These are phyloP conservation scores for Drosophila pallidifrons DNA, from an alignment of 1,140 invertebrate genomes.

Conservation along the genomic window DNA sequence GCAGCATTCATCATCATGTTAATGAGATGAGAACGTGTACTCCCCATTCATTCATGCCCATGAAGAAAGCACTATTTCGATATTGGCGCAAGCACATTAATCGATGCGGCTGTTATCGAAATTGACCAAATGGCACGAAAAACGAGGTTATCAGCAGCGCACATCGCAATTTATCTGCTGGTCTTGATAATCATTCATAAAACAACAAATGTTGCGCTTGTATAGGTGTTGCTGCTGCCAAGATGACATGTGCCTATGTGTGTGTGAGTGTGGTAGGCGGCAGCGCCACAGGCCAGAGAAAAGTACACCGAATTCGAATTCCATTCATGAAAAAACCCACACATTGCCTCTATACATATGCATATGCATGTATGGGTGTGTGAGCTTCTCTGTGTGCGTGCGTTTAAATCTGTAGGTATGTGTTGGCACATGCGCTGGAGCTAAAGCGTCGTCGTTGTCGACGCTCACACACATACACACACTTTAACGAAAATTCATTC, in stretches of 20 bases:
- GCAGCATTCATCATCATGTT: conserved; percentile 8
- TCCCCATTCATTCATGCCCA: background rate
- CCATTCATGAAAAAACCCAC: conserved; percentile 84
- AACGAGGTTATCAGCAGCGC: conserved; percentile 50
- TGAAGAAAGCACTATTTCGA: conserved; percentile 18
- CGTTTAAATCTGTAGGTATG: conserved; percentile 25
- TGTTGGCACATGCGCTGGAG: conserved; percentile 68
- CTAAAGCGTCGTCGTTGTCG: conserved; percentile 60
- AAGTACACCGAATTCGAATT: conserved; percentile 82
- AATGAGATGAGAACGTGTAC: background rate
- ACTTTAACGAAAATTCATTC: conserved; percentile 71
- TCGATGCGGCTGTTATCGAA: conserved; percentile 47
- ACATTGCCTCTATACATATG: conserved; percentile 67
- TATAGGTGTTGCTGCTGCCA: conserved; percentile 2
- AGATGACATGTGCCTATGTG: conserved; percentile 33
- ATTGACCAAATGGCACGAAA: conserved; percentile 21
- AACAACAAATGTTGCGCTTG: conserved; percentile 54
- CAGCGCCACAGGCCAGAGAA: conserved; percentile 61
- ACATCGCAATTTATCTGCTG: conserved; percentile 53
- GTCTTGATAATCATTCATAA: conserved; percentile 78
- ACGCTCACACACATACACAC: conserved; percentile 33
- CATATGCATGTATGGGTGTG: conserved; percentile 30
- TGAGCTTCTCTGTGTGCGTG: conserved; percentile 19
- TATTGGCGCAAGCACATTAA: conserved; percentile 28
- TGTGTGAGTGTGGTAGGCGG: conserved; percentile 56